Conservation (phyloP, 1,140 invertebrate genomes). For the Pseudomyrmex concolor region DNA sequence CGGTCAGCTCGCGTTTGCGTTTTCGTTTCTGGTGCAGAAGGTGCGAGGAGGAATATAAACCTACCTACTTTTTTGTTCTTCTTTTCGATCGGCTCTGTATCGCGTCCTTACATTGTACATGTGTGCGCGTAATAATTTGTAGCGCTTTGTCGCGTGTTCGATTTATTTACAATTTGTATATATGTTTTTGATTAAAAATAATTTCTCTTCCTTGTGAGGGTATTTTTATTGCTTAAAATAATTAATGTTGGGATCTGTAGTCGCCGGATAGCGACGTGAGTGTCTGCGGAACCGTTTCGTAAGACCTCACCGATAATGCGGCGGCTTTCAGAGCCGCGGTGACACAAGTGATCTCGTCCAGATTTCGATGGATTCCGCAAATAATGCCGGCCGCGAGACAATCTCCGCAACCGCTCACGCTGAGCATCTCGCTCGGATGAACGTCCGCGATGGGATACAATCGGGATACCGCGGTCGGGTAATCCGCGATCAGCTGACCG, state of each 20-base stretch:
- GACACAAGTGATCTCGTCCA: conserved; percentile 82
- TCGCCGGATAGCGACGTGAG: conserved; percentile 51
- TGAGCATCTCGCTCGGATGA: conserved; percentile 70
- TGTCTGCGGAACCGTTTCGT: conserved; percentile 82
- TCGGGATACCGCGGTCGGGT: conserved; percentile 69
- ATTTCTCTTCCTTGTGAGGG: no score
- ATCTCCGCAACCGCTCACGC: conserved; percentile 86
- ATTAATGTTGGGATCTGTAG: not conserved
- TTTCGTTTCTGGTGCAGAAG: not conserved
- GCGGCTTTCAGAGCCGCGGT: conserved; percentile 84
- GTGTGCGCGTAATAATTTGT: not conserved
- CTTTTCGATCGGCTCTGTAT: conserved; percentile 13
- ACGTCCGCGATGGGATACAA: conserved; percentile 73
- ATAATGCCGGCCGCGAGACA: conserved; percentile 86
- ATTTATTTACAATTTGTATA: no score
- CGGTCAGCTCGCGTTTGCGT: not conserved
- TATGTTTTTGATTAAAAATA: no score
- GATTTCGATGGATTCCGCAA: conserved; percentile 82
- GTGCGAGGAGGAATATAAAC: not conserved
- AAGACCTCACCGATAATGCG: conserved; percentile 83
- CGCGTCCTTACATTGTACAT: not conserved
- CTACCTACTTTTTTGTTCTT: conserved; percentile 8
- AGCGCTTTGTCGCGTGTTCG: not conserved
- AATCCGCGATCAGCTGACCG: conserved; percentile 65
- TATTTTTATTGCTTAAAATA: no score